A percentile compares a stretch with the other conserved stretches of the same genome.
Evolutionary conservation across 2,888 invertebrate species (phyloP).

Genomic region (Cantharis lateralis): DNA sequence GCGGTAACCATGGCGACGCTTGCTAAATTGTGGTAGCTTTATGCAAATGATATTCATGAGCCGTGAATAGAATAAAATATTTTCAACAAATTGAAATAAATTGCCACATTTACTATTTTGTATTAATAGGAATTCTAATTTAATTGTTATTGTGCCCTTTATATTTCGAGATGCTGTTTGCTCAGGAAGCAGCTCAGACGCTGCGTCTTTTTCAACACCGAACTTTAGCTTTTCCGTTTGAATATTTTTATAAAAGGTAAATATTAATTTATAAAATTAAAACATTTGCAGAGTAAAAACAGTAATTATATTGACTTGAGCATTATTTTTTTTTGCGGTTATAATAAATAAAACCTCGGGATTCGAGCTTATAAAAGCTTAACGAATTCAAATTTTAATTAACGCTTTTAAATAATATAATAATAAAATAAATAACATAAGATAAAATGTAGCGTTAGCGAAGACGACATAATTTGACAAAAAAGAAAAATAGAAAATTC

Average conservation of each 20-base stretch:
- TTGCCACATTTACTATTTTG: background rate
- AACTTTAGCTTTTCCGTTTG: background rate
- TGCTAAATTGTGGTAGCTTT: slow-evolving; percentile 12
- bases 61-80: slow-evolving; percentile 10
- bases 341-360: background rate
- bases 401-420: no score
- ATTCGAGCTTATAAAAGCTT: background rate
- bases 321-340: background rate
- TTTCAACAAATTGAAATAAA: slow-evolving; percentile 15
- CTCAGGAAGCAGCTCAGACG: background rate
- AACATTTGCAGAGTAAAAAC: background rate
- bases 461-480: background rate
- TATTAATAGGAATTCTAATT: background rate
- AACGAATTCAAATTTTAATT: background rate
- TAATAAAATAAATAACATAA: no score
- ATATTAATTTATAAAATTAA: background rate
- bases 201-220: background rate
- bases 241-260: background rate
- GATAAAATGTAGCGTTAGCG: background rate
- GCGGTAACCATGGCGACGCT: slow-evolving; percentile 19
- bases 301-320: background rate
- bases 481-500: background rate
- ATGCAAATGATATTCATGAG: slow-evolving; percentile 21
- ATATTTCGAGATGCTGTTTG: background rate
- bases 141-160: background rate